Evolutionary conservation across 2,888 invertebrate species (phyloP), one percentile per base, ranked within the genome.

Genomic region (Sarcophaga carnaria): DNA sequence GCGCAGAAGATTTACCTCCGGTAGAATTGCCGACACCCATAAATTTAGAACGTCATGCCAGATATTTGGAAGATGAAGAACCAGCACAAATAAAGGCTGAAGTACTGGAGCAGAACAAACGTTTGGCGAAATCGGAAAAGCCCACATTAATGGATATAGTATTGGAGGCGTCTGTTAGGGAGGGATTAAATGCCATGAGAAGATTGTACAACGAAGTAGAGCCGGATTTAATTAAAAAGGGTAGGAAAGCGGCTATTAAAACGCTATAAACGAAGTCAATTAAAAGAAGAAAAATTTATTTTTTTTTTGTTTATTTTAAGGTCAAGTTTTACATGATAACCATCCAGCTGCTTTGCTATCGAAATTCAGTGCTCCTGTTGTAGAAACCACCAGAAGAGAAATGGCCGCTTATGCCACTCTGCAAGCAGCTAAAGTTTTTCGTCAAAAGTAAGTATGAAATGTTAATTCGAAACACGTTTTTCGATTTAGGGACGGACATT

Each of bases 321-420:
- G 93, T 84, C 92, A 93, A 89, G 88, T 92, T 63, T 89, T 94
- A 62, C 90, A 92, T 78, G 90, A 91, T 59, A 92, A 93, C 86
- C 93, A 94, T 90, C 94, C 94, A 2, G 93, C 92, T 14, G 91
- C 92, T 5, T 88, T 92, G 75, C 89, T 94, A 14, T 92, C 93
- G 4, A 92, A 91, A 86, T 94, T 94, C 89, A 93, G 93, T 89
- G 93, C 93, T 47, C 92, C 93, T 12, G 87, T 88, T 37, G 89
- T 91, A 82, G 92, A 91, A 47, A 90, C 91, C 6, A 91, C 91
- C 49, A 88, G 90, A 14, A 89, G 90, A 78, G 92, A 92, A 64
- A 93, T 92, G 92, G 93, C 92, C 27, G 94, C 93, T 54, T 93
- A 90, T 90, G 94, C 94, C 59, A 91, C 92, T n/a, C 89, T 94